Conservation (phyloP, 2,797 vertebrate genomes). For the Thamnophis elegans region DNA sequence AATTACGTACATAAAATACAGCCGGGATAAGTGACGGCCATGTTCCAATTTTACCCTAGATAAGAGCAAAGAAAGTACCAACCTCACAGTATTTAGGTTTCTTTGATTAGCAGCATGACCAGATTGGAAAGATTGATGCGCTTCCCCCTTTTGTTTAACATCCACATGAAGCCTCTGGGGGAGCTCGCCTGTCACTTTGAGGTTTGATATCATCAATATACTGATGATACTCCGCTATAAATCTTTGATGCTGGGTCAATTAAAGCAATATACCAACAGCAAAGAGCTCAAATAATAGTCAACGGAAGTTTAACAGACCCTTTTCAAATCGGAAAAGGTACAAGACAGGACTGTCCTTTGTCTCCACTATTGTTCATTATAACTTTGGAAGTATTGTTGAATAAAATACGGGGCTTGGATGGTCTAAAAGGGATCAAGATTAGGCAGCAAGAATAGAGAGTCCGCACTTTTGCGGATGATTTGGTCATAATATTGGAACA, state of each 20-base stretch:
- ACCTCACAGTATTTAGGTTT: slow-evolving; percentile 23
- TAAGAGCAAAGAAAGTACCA: slow-evolving; percentile 8
- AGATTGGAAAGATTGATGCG: neutral
- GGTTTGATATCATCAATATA: neutral
- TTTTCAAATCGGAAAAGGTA: no score
- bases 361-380: no score
- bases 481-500: no score
- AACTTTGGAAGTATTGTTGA: no score
- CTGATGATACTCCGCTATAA: neutral
- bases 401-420: no score
- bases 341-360: no score
- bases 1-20: slow-evolving; percentile 47
- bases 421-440: no score
- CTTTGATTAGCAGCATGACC: slow-evolving; percentile 45
- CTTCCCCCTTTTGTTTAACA: neutral
- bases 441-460: no score
- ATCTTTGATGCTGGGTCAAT: neutral
- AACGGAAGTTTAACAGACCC: no score
- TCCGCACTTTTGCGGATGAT: no score
- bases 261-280: no score
- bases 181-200: neutral
- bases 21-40: slow-evolving; percentile 42
- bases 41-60: slow-evolving; percentile 23
- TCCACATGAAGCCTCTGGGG: neutral
- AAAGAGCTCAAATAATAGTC: no score